Conservation (phyloP, 2,888 invertebrate species). For the Poecilus cupreus region DNA sequence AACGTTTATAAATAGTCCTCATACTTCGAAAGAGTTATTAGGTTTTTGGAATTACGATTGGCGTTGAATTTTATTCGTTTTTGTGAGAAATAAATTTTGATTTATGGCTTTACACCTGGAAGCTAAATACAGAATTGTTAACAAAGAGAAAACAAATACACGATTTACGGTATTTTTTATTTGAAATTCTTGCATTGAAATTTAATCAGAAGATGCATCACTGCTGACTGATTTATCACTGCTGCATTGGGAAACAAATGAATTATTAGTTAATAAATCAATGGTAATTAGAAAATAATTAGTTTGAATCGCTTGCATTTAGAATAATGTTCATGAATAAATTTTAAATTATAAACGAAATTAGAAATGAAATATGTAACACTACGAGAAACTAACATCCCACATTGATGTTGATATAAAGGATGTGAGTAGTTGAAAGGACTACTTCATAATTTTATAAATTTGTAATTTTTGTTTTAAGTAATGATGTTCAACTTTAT, state of each 20-base stretch:
- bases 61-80: slow-evolving; percentile 41
- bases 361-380: neutral
- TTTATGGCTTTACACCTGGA: slow-evolving; percentile 29
- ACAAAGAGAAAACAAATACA: slow-evolving; percentile 25
- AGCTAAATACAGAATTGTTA: slow-evolving; percentile 33
- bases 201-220: slow-evolving; percentile 31
- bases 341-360: neutral
- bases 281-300: slow-evolving; percentile 30
- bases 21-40: slow-evolving; percentile 43
- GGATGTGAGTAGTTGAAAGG: too few relatives aligned
- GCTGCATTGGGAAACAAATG: neutral
- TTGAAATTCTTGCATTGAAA: slow-evolving; percentile 15
- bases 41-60: slow-evolving; percentile 39
- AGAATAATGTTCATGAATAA: slow-evolving; percentile 5
- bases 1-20: slow-evolving; percentile 33
- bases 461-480: too few relatives aligned
- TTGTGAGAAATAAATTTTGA: slow-evolving; percentile 25
- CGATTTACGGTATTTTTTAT: neutral
- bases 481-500: too few relatives aligned
- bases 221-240: neutral
- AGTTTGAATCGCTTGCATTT: neutral
- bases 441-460: too few relatives aligned
- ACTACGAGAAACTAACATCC: too few relatives aligned
- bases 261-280: slow-evolving; percentile 21
- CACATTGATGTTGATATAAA: too few relatives aligned